Evolutionary conservation across 2,797 vertebrate genomes (phyloP).

Genomic region (Fundulus diaphanus): DNA sequence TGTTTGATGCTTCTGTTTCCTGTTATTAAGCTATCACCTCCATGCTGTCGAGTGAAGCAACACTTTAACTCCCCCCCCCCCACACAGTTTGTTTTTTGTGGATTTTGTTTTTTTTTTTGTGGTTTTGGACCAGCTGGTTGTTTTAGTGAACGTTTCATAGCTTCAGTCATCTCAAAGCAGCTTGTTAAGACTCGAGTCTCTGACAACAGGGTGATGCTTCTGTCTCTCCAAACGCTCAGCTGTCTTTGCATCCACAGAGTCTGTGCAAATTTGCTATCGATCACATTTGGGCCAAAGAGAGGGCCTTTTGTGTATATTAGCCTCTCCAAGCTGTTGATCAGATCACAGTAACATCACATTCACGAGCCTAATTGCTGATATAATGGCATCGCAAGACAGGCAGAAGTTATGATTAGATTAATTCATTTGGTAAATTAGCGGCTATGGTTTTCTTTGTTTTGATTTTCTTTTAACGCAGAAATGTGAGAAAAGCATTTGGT

Average conservation of each 20-base stretch:
- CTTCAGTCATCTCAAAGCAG: conserved; percentile 59
- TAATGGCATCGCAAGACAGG: conserved; percentile 9
- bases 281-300: conserved; percentile 23
- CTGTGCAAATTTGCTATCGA: conserved; percentile 32
- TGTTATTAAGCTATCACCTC: conserved; percentile 61
- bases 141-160: conserved; percentile 54
- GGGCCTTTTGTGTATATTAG: conserved; percentile 3
- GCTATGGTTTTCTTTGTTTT: conserved; percentile 21
- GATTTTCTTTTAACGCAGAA: background rate
- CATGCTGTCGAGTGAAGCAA: conserved; percentile 58
- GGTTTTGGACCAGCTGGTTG: conserved; percentile 42
- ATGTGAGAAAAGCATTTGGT: background rate
- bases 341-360: conserved; percentile 9
- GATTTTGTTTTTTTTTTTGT: conserved; percentile 52
- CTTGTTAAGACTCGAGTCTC: conserved; percentile 58
- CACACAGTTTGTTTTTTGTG: conserved; percentile 41
- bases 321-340: conserved; percentile 4
- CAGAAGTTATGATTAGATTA: conserved; percentile 7
- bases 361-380: conserved; percentile 12
- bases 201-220: conserved; percentile 51
- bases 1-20: conserved; percentile 54
- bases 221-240: conserved; percentile 53
- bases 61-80: conserved; percentile 39
- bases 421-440: conserved; percentile 19
- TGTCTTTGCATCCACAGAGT: conserved; percentile 46